A percentile compares a stretch with the other conserved stretches of the same genome.
These are phyloP conservation scores for Neosilurus mollespiculum DNA, from an alignment of 2,797 vertebrate species.

Conservation along the genomic window DNA sequence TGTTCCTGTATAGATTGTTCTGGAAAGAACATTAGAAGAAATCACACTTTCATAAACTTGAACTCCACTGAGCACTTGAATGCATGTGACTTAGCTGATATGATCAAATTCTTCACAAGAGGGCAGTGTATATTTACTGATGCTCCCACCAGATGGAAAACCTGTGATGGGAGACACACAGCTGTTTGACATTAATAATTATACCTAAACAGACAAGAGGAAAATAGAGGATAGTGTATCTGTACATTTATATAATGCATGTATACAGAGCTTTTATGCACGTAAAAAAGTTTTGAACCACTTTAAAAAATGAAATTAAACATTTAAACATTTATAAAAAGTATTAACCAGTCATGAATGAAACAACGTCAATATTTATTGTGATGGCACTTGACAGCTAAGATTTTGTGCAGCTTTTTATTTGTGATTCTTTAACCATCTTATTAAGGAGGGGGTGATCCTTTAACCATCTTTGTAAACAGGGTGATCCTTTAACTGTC, in stretches of 20 bases:
- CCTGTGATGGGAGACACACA: not conserved
- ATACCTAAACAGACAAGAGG: not conserved
- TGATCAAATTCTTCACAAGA: not conserved
- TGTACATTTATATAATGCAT: not conserved
- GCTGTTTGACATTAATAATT: not conserved
- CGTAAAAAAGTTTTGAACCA: too few relatives aligned
- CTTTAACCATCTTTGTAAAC: too few relatives aligned
- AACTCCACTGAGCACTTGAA: not conserved
- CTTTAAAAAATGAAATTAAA: too few relatives aligned
- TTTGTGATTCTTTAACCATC: too few relatives aligned
- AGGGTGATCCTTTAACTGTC: too few relatives aligned
- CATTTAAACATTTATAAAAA: too few relatives aligned
- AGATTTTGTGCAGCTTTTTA: too few relatives aligned
- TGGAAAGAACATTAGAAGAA: not conserved
- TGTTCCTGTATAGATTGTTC: not conserved
- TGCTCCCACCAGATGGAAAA: not conserved
- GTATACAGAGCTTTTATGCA: not conserved
- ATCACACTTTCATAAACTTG: not conserved
- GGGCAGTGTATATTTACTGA: constrained; percentile 6
- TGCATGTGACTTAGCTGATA: not conserved
- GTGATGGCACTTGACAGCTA: too few relatives aligned
- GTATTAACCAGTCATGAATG: too few relatives aligned
- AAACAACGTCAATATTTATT: too few relatives aligned
- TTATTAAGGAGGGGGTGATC: too few relatives aligned
- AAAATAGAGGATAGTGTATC: not conserved